A percentile compares a stretch with the other conserved stretches of the same genome.
These are phyloP conservation scores for Schizotus pectinicornis DNA, from an alignment of 2,888 invertebrate genomes.

Conservation along the genomic window DNA sequence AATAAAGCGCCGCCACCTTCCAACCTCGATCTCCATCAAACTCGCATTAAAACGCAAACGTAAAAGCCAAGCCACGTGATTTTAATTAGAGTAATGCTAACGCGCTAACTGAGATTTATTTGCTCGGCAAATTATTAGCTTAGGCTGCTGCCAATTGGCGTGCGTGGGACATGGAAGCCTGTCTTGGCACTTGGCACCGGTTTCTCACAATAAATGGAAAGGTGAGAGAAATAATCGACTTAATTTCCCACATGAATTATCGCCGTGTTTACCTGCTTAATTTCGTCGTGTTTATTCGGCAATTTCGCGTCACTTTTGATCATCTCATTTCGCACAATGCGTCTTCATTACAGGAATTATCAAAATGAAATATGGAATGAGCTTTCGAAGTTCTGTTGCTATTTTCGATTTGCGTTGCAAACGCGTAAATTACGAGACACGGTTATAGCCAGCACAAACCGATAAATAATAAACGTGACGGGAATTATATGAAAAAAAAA, in stretches of 20 bases:
- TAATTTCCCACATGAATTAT: conserved; percentile 31
- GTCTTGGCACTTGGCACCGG: conserved; percentile 28
- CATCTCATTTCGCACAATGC: conserved; percentile 8
- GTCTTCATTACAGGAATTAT: conserved; percentile 19
- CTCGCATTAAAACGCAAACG: conserved; percentile 35
- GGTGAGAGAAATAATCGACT: conserved; percentile 37
- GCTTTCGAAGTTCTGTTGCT: background rate
- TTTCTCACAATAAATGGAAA: conserved; percentile 35
- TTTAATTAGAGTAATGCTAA: conserved; percentile 43
- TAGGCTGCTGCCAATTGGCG: conserved; percentile 25
- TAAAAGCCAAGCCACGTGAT: conserved; percentile 37
- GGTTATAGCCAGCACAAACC: too few relatives aligned
- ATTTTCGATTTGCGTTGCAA: background rate
- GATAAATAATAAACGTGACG: too few relatives aligned
- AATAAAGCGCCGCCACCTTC: conserved; percentile 2
- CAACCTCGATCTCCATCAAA: conserved; percentile 31
- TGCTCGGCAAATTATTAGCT: conserved; percentile 41
- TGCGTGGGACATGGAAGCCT: conserved; percentile 23
- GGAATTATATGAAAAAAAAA: too few relatives aligned
- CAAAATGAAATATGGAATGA: background rate
- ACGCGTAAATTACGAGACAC: too few relatives aligned
- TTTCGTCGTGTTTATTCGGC: conserved; percentile 24
- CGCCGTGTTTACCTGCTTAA: conserved; percentile 34
- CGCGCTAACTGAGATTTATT: conserved; percentile 41
- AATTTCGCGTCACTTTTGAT: conserved; percentile 18